A percentile compares a stretch with the other conserved stretches of the same genome.
These are phyloP conservation scores for Loripinus fragilis DNA, from an alignment of 2,888 invertebrate genomes.

Conservation along the genomic window DNA sequence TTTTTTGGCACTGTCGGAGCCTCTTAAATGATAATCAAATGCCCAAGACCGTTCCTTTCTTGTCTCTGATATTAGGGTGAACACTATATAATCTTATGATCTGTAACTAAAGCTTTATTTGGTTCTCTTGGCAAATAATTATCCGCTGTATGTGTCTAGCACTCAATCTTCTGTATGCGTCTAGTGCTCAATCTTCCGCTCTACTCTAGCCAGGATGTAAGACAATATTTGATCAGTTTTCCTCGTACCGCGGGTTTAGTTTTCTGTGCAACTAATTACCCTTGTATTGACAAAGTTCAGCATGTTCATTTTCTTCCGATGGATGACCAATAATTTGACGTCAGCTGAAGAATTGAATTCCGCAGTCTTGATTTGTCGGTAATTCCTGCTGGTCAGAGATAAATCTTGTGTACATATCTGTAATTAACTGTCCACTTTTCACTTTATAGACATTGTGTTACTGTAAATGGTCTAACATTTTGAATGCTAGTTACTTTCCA, in stretches of 20 bases:
- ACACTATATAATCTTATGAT: too few species aligned
- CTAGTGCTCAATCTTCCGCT: neutral
- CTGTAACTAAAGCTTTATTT: too few species aligned
- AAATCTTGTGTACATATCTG: conserved; percentile 3
- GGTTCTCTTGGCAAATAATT: neutral
- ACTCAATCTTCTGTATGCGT: neutral
- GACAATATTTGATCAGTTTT: conserved; percentile 10
- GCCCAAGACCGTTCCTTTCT: too few species aligned
- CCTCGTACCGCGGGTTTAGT: conserved; percentile 3
- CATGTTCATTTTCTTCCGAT: conserved; percentile 23
- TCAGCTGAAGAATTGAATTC: neutral
- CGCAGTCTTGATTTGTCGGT: neutral
- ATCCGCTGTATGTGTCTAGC: neutral
- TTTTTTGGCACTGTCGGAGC: too few species aligned
- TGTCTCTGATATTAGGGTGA: too few species aligned
- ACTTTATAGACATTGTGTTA: too few species aligned
- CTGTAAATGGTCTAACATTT: too few species aligned
- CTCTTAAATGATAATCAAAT: too few species aligned
- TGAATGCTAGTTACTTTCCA: too few species aligned
- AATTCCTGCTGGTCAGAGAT: neutral
- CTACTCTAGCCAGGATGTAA: neutral
- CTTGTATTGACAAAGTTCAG: conserved; percentile 42
- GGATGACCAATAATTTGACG: conserved; percentile 33
- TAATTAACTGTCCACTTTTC: neutral
- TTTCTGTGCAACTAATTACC: conserved; percentile 34